A percentile compares a stretch with the other conserved stretches of the same genome.
These are phyloP conservation scores for Diogma glabrata DNA, from an alignment of 2,888 invertebrate species.

Conservation along the genomic window DNA sequence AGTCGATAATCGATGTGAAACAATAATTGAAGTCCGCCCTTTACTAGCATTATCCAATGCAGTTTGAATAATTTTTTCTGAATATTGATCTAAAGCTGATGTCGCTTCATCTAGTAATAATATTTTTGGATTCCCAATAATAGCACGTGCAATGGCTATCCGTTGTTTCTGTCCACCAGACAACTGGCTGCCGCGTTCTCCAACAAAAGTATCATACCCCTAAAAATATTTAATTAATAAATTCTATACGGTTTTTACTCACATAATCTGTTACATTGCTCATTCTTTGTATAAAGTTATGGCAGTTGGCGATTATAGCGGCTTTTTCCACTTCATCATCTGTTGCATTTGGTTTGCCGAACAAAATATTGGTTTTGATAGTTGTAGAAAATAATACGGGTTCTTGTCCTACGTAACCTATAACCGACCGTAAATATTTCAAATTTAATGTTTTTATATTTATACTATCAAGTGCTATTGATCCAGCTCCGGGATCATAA, in stretches of 20 bases:
- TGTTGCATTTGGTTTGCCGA: constrained; percentile 56
- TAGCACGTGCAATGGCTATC: constrained; percentile 71
- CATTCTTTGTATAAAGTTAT: constrained; percentile 61
- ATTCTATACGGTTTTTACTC: too few relatives aligned
- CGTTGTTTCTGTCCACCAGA: constrained; percentile 78
- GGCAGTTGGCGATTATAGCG: constrained; percentile 62
- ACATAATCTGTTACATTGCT: too few relatives aligned
- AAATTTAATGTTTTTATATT: constrained; percentile 59
- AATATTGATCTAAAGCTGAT: constrained; percentile 69
- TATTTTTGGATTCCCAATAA: constrained; percentile 63
- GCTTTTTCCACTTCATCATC: constrained; percentile 56
- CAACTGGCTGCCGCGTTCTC: constrained; percentile 67
- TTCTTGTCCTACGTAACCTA: constrained; percentile 81
- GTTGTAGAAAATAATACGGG: constrained; percentile 74
- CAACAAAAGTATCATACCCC: constrained; percentile 67
- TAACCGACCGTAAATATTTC: constrained; percentile 58
- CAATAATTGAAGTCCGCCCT: constrained; percentile 62
- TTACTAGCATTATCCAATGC: constrained; percentile 65
- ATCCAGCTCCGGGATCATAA: constrained; percentile 50
- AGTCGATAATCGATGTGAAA: constrained; percentile 63
- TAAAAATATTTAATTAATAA: too few relatives aligned
- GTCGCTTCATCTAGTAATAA: constrained; percentile 72
- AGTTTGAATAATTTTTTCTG: constrained; percentile 68
- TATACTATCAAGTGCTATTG: constrained; percentile 45
- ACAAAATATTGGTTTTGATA: constrained; percentile 54